Conservation (phyloP, 2,888 invertebrate species). For the Laothoe populi region DNA sequence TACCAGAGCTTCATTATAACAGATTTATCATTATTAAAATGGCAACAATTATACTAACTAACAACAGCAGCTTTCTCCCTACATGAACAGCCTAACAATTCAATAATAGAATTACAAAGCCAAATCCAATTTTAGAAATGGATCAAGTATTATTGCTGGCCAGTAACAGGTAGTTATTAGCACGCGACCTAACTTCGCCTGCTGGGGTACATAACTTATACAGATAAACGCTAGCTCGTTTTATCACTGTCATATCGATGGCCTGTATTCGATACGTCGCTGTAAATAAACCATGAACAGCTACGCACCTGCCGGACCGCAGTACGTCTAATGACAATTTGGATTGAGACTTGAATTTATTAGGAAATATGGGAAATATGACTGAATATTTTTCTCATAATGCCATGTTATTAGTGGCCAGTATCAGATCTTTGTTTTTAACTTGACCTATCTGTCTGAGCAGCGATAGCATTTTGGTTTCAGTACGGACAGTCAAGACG, state of each 20-base stretch:
- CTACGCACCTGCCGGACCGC: conserved; percentile 31
- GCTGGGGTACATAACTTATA: conserved; percentile 14
- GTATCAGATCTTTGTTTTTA: background rate
- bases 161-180: conserved; percentile 1
- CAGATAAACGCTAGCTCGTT: conserved; percentile 1
- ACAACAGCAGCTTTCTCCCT: too few relatives aligned
- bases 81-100: background rate
- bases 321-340: conserved; percentile 26
- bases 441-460: background rate
- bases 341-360: background rate
- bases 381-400: background rate
- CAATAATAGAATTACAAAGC: background rate
- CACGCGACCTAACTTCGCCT: conserved; percentile 3
- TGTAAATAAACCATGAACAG: conserved; percentile 36
- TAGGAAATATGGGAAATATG: background rate
- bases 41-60: too few relatives aligned
- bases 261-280: conserved; percentile 22
- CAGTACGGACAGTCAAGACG: too few relatives aligned
- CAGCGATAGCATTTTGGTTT: too few relatives aligned
- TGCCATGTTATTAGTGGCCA: background rate
- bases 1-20: too few relatives aligned
- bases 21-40: too few relatives aligned
- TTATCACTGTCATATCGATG: conserved; percentile 31
- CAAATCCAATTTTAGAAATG: background rate
- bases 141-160: background rate